Percentiles rank a stretch among this genome's conserved stretches.
Evolutionary conservation across 2,888 invertebrate genomes (phyloP).

Genomic region (Rhagonycha lutea): DNA sequence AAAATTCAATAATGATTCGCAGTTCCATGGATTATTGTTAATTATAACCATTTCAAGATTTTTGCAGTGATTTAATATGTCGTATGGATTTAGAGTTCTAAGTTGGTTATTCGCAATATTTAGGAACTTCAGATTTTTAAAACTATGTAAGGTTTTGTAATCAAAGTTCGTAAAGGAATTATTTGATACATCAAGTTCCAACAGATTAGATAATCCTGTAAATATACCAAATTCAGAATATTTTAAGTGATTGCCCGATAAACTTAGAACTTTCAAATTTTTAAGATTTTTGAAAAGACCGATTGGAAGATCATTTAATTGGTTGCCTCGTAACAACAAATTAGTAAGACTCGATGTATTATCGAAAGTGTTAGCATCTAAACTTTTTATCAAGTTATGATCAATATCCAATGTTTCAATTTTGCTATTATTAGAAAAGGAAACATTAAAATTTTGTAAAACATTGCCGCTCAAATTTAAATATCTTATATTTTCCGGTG

Average conservation of each 20-base stretch:
- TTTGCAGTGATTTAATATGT: not conserved
- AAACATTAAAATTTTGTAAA: not conserved
- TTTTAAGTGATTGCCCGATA: not conserved
- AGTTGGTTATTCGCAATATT: not conserved
- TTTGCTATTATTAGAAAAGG: not conserved
- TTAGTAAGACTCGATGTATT: not conserved
- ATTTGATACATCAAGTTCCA: slow-evolving; percentile 5
- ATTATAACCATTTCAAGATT: not conserved
- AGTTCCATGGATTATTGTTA: not conserved
- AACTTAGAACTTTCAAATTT: not conserved
- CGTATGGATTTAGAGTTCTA: not conserved
- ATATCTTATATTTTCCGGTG: not conserved
- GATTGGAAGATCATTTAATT: not conserved
- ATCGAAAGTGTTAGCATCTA: not conserved
- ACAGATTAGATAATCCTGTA: not conserved
- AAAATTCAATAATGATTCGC: not conserved
- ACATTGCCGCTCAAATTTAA: not conserved
- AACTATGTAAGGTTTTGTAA: not conserved
- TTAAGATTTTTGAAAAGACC: slow-evolving; percentile 3
- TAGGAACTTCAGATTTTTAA: not conserved
- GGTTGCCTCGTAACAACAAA: not conserved
- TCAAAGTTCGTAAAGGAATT: not conserved
- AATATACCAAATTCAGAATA: slow-evolving; percentile 2
- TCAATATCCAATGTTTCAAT: not conserved
- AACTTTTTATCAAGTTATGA: not conserved